Evolutionary conservation across 1,140 invertebrate species (phyloP).

Genomic region (Drosophila leontia): DNA sequence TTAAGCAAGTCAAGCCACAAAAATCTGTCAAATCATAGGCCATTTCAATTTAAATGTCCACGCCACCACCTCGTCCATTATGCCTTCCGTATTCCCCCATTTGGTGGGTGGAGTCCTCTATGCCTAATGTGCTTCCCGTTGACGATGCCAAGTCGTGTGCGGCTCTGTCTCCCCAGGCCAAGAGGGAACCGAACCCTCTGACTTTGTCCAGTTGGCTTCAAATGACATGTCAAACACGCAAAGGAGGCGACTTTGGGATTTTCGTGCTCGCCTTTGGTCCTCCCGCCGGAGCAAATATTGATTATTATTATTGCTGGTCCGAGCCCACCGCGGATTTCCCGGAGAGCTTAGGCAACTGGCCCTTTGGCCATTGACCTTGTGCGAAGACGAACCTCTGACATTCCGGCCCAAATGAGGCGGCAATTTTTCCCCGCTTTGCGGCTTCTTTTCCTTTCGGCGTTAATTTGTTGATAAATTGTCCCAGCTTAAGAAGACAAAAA

Average conservation of each 20-base stretch:
- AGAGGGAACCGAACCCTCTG: constrained; percentile 14
- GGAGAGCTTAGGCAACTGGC: constrained; percentile 48
- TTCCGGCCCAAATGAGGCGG: constrained; percentile 59
- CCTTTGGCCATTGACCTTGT: constrained; percentile 63
- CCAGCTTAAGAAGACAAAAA: constrained; percentile 21
- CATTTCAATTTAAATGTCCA: constrained; percentile 74
- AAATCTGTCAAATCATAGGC: constrained; percentile 60
- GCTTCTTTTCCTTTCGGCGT: constrained; percentile 42
- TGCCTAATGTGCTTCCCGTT: constrained; percentile 79
- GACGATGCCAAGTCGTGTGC: constrained; percentile 54
- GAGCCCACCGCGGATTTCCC: constrained; percentile 70
- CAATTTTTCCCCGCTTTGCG: constrained; percentile 47
- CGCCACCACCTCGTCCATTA: constrained; percentile 50
- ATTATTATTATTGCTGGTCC: constrained; percentile 69
- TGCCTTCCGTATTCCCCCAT: constrained; percentile 20
- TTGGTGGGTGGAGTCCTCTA: constrained; percentile 29
- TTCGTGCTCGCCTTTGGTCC: constrained; percentile 17
- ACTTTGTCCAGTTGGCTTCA: constrained; percentile 61
- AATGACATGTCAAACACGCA: constrained; percentile 80
- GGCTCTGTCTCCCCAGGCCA: constrained; percentile 5
- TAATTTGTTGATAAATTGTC: constrained; percentile 72
- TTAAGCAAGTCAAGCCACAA: constrained; percentile 45
- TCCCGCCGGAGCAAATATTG: constrained; percentile 60
- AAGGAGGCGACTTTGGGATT: constrained; percentile 50
- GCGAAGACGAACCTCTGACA: constrained; percentile 50